Percentiles rank a stretch among this genome's conserved stretches.
These are phyloP conservation scores for Mormoops blainvillei DNA, from an alignment of 2,113 vertebrate genomes.

Conservation along the genomic window DNA sequence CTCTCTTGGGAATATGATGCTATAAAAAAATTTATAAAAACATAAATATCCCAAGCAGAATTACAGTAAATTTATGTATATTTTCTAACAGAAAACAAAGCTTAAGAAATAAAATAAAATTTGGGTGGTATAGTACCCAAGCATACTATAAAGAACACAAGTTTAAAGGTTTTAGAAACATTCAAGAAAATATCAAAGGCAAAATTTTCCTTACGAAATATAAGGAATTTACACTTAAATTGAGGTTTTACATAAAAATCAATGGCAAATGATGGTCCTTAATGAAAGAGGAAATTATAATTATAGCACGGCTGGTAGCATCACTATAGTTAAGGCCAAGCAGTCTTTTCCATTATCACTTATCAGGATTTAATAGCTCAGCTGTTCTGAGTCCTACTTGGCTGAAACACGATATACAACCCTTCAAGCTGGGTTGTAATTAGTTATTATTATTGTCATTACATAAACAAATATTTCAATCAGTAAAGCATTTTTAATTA, in stretches of 20 bases:
- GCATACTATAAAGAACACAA: background rate
- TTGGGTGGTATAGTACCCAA: background rate
- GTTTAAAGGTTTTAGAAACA: slow-evolving; percentile 10
- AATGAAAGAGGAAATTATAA: slow-evolving; percentile 50
- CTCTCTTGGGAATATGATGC: background rate
- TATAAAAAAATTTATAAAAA: background rate
- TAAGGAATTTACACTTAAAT: slow-evolving; percentile 39
- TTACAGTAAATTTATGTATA: background rate
- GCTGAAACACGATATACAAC: background rate
- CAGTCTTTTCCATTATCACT: slow-evolving; percentile 52
- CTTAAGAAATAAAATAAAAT: background rate
- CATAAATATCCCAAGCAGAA: background rate
- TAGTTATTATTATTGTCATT: slow-evolving; percentile 55
- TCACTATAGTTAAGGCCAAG: slow-evolving; percentile 42
- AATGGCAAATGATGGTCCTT: slow-evolving; percentile 39
- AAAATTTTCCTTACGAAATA: background rate
- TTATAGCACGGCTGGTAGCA: slow-evolving; percentile 5
- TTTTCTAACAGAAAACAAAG: slow-evolving; percentile 6
- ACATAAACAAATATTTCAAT: slow-evolving; percentile 50
- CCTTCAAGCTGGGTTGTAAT: slow-evolving; percentile 31
- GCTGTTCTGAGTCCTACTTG: slow-evolving; percentile 47
- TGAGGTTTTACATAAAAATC: slow-evolving; percentile 52
- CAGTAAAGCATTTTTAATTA: slow-evolving; percentile 45
- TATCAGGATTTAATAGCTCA: slow-evolving; percentile 57
- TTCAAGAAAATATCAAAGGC: background rate